Base-by-base conservation (phyloP, 1,140 invertebrate genomes). In the Pteromalus puparum region DNA sequence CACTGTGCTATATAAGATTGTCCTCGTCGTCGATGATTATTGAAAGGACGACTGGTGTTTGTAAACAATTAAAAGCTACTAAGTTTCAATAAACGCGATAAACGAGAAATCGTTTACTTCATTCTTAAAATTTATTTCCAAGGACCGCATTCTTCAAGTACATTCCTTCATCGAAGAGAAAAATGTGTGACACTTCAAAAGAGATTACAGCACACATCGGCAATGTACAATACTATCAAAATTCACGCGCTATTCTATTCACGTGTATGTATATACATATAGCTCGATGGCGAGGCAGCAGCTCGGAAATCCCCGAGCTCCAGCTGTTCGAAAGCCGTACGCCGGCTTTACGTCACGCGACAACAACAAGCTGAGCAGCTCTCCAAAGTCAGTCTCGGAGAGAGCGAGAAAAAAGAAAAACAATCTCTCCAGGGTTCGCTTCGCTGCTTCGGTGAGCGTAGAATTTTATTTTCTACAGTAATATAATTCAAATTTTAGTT, bases 331-430 rank as follows among this genome's bases (percentile, higher is more conserved):
- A 61, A 30, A 48, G 79, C 46, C 5, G 46, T n/a, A 34, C 30
- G 78, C 24, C 79, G 70, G 70, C 38, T 81, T 82, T 82, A 65
- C 81, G 81, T 82, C 81, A 82, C 42, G 81, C 72, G 46, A 75
- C 81, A 65, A 79, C 65, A 38, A 24, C 76, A 67, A 68, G 72
- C 42, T 15, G 1, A 3, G 65, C n/a, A 70, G 65, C 30, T 48
- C 21, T 7, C 68, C 34, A 65, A 26, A 26, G 26, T 12, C 48
- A 21, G 30, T 5, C 10, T 77, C 18, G 9, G 70, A 34, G 13
- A 28, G 53, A 5, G 48, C 13, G 46, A 48, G 46, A 13, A 2
- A 48, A 18, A 48, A 9, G 46, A 48, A 18, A 48, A 18, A 48
- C 38, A 42, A 42, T 42, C 38, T n/a, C 28, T 70, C 30, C 30